A percentile compares a stretch with the other conserved stretches of the same genome.
phyloP scores from a whole-genome alignment of 2,113 vertebrate genomes.

The Meleagris gallopavo region DNA sequence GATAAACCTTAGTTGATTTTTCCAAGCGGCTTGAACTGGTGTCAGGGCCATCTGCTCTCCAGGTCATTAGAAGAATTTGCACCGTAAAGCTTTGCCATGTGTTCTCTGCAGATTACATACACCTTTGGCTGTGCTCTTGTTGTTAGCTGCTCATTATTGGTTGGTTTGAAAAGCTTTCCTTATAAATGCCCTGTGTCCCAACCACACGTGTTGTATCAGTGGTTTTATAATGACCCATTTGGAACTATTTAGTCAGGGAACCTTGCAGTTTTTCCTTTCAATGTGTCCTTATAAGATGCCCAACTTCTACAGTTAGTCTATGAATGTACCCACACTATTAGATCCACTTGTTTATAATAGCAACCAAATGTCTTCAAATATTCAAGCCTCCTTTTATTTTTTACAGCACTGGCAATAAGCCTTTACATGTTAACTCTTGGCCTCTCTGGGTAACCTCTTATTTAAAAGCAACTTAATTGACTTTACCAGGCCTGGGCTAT shows the following conservation, averaged over 20 bases:
- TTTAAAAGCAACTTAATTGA: slow-evolving; percentile 71
- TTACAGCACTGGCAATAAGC: slow-evolving; percentile 42
- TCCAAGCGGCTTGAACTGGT: neutral
- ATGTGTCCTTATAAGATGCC: slow-evolving; percentile 62
- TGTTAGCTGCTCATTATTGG: slow-evolving; percentile 68
- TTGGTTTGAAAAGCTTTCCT: slow-evolving; percentile 39
- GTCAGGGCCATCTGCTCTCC: slow-evolving; percentile 51
- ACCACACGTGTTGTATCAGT: slow-evolving; percentile 47
- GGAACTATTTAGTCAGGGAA: slow-evolving; percentile 75
- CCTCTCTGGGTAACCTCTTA: slow-evolving; percentile 66
- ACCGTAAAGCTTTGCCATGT: slow-evolving; percentile 59
- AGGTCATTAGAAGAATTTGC: slow-evolving; percentile 46
- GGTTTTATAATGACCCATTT: slow-evolving; percentile 73
- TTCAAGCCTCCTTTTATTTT: slow-evolving; percentile 64
- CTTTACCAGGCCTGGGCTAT: slow-evolving; percentile 63
- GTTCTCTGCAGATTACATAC: slow-evolving; percentile 50
- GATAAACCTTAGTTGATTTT: neutral
- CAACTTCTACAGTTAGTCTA: slow-evolving; percentile 60
- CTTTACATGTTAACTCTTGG: slow-evolving; percentile 63
- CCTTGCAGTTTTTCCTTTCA: slow-evolving; percentile 60
- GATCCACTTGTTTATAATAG: slow-evolving; percentile 75
- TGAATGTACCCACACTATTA: slow-evolving; percentile 64
- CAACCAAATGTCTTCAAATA: slow-evolving; percentile 77
- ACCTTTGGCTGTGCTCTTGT: slow-evolving; percentile 60
- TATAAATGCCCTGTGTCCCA: slow-evolving; percentile 27